These are phyloP conservation scores for Thymallus thymallus DNA, from an alignment of 2,113 vertebrate species.

Conservation along the genomic window DNA sequence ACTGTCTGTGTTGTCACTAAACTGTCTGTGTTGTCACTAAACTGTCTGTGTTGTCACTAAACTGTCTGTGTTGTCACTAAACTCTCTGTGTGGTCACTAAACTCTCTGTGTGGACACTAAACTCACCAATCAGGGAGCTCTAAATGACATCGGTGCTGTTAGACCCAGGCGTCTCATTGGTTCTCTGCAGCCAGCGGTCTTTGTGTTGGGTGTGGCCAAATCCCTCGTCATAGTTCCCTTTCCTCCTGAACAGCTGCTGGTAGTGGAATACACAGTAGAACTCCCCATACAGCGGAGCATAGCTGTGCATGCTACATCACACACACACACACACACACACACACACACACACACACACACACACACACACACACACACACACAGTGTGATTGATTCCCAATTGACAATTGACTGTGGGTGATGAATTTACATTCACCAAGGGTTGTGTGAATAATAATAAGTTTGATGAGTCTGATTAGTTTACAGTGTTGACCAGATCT, in stretches of 20 bases:
- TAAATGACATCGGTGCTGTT: conserved; percentile 46
- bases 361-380: conserved; percentile 36
- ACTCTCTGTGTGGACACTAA: neutral
- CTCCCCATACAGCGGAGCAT: conserved; percentile 66
- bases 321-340: conserved; percentile 31
- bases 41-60: too few relatives aligned
- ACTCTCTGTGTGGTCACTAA: conserved; percentile 9
- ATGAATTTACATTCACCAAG: neutral
- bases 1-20: too few relatives aligned
- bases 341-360: conserved; percentile 40
- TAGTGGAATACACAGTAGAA: conserved; percentile 81
- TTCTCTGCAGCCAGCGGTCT: conserved; percentile 61
- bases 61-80: too few relatives aligned
- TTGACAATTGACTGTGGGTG: neutral
- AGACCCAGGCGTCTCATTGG: neutral
- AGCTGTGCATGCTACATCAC: conserved; percentile 66
- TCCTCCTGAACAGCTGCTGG: conserved; percentile 74
- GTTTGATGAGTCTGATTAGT: neutral
- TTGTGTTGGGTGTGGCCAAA: conserved; percentile 75
- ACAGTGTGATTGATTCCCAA: neutral
- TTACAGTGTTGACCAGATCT: too few relatives aligned
- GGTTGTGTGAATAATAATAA: neutral
- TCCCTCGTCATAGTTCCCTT: conserved; percentile 75
- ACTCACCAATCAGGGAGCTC: conserved; percentile 11
- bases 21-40: too few relatives aligned